Conservation (phyloP, 2,113 vertebrate genomes). For the Myotis brandtii region DNA sequence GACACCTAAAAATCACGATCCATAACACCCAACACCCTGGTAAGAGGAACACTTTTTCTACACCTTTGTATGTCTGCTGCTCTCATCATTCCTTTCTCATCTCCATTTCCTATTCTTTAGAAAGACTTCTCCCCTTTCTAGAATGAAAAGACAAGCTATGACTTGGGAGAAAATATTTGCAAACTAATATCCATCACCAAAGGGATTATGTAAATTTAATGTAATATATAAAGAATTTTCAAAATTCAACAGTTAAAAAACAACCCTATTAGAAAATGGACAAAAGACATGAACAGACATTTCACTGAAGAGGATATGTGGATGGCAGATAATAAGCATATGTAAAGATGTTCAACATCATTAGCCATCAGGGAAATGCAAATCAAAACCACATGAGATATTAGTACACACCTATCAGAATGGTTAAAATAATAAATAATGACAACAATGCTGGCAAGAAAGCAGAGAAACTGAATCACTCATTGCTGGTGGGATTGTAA, state of each 20-base stretch:
- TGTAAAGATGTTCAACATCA: not conserved
- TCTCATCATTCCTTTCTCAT: slow-evolving; percentile 22
- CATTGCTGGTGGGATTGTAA: not conserved
- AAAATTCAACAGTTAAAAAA: slow-evolving; percentile 34
- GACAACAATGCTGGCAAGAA: not conserved
- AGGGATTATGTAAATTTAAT: not conserved
- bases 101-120: not conserved
- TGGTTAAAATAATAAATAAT: not conserved
- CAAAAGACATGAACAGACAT: not conserved
- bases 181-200: not conserved
- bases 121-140: not conserved
- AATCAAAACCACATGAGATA: not conserved
- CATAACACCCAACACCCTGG: not conserved
- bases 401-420: not conserved
- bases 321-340: not conserved
- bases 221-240: not conserved
- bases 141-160: not conserved
- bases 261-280: not conserved
- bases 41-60: not conserved
- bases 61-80: not conserved
- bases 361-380: not conserved
- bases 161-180: not conserved
- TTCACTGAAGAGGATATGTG: not conserved
- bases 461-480: not conserved
- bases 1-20: not conserved